Conservation (phyloP, 2,888 invertebrate genomes). For the Malacosoma neustria region DNA sequence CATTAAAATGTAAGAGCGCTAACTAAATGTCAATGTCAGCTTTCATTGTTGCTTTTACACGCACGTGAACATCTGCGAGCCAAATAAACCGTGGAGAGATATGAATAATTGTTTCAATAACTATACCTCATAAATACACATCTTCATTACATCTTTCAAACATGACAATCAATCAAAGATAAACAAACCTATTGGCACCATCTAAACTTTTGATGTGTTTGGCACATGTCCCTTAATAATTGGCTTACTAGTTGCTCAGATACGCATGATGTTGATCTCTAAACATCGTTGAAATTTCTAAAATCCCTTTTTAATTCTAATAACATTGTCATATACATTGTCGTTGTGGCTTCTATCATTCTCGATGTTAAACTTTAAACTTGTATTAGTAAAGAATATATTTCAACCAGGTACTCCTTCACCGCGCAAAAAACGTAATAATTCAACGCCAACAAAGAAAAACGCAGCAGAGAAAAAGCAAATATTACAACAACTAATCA, state of each 20-base stretch:
- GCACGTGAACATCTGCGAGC: neutral
- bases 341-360: neutral
- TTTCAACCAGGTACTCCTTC: constrained; percentile 80
- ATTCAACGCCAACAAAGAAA: constrained; percentile 85
- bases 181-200: constrained; percentile 28
- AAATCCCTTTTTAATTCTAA: neutral
- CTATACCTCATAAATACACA: constrained; percentile 16
- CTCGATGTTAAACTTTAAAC: neutral
- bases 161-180: neutral
- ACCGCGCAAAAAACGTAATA: constrained; percentile 85
- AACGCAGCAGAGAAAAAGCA: constrained; percentile 85
- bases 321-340: constrained; percentile 9
- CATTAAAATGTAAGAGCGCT: neutral
- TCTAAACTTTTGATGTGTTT: constrained; percentile 19
- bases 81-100: neutral
- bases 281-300: constrained; percentile 3
- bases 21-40: constrained; percentile 10
- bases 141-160: constrained; percentile 14
- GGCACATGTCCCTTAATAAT: constrained; percentile 50
- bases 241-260: constrained; percentile 48
- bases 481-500: constrained; percentile 84
- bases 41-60: constrained; percentile 17
- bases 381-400: constrained; percentile 9
- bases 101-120: constrained; percentile 13
- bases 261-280: constrained; percentile 31